phyloP scores from a whole-genome alignment of 2,797 vertebrate species.

The Holocentrus rufus region DNA sequence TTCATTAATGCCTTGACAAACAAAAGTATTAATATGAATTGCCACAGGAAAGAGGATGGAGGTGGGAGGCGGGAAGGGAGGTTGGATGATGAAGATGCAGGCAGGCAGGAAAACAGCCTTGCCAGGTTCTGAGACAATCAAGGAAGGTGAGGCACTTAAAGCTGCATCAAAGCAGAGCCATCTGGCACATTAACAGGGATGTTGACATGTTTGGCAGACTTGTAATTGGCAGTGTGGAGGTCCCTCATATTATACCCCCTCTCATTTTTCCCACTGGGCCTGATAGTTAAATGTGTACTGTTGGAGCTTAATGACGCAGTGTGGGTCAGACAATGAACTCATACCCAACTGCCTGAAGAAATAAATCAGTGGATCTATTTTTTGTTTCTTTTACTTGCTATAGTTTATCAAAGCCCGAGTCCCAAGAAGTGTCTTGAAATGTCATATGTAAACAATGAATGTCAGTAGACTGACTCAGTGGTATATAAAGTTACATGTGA shows the following conservation, averaged over 20 bases:
- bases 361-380: conserved; percentile 29
- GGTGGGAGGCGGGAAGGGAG: neutral
- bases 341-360: conserved; percentile 11
- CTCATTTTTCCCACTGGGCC: conserved; percentile 34
- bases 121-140: conserved; percentile 55
- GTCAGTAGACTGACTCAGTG: neutral
- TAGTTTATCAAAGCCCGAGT: neutral
- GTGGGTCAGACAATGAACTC: conserved; percentile 59
- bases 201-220: conserved; percentile 60
- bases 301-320: conserved; percentile 33
- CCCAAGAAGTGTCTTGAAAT: too few species aligned
- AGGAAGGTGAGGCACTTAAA: conserved; percentile 60
- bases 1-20: neutral
- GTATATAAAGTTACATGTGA: neutral
- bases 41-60: neutral
- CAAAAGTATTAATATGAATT: neutral
- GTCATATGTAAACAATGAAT: too few species aligned
- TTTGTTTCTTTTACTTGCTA: conserved; percentile 18
- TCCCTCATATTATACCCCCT: conserved; percentile 46
- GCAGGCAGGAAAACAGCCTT: conserved; percentile 30
- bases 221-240: conserved; percentile 39
- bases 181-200: conserved; percentile 52
- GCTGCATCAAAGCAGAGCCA: conserved; percentile 60
- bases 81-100: conserved; percentile 31
- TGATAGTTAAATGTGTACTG: conserved; percentile 36